Evolutionary conservation across 2,888 invertebrate species (phyloP).

Genomic region (Leucania comma): DNA sequence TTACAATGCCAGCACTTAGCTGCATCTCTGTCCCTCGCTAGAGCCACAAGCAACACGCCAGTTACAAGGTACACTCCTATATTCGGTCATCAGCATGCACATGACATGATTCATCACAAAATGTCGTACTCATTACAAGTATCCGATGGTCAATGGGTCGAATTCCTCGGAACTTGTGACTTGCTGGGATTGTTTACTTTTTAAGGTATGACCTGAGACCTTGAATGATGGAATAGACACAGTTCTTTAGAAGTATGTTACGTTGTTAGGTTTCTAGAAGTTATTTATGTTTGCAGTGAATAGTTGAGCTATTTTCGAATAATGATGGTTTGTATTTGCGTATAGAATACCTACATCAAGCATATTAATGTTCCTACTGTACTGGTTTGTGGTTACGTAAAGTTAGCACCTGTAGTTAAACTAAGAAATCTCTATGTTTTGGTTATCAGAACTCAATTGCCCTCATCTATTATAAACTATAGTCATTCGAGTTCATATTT

Average conservation of each 20-base stretch:
- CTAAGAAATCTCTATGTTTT: too few relatives aligned
- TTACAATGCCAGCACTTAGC: background rate
- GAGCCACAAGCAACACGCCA: background rate
- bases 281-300: background rate
- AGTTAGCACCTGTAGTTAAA: too few relatives aligned
- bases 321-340: background rate
- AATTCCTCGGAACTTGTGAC: constrained; percentile 34
- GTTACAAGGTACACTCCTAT: constrained; percentile 28
- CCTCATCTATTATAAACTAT: too few relatives aligned
- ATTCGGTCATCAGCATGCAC: constrained; percentile 39
- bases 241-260: constrained; percentile 21
- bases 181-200: constrained; percentile 14
- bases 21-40: background rate
- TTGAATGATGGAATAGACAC: background rate
- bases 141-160: constrained; percentile 20
- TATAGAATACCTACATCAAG: background rate
- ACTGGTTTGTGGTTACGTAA: too few relatives aligned
- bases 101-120: constrained; percentile 47
- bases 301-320: constrained; percentile 9
- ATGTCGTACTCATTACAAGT: constrained; percentile 38
- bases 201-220: constrained; percentile 2
- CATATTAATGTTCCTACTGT: too few relatives aligned
- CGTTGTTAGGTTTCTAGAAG: constrained; percentile 17
- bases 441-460: too few relatives aligned
- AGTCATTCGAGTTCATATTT: too few relatives aligned